These are phyloP conservation scores for Oryzias curvinotus DNA, from an alignment of 2,113 vertebrate species.

Conservation along the genomic window DNA sequence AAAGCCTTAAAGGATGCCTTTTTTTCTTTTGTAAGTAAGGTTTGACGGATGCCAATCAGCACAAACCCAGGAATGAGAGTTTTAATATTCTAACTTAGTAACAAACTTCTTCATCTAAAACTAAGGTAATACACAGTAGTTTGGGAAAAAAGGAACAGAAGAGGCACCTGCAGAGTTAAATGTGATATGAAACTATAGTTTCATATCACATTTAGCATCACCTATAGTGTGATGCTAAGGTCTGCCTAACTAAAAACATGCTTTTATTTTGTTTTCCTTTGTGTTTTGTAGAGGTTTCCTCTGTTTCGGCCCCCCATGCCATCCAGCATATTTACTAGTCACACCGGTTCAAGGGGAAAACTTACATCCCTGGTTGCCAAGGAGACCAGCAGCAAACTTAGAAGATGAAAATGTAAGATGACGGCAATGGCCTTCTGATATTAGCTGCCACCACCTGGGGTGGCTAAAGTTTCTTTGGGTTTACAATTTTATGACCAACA, in stretches of 20 bases:
- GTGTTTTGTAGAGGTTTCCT: conserved; percentile 6
- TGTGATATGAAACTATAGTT: too few species aligned
- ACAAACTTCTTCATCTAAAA: too few species aligned
- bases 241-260: conserved; percentile 31
- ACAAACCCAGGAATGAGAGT: too few species aligned
- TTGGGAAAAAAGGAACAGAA: too few species aligned
- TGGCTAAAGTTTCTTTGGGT: conserved; percentile 44
- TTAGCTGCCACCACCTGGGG: conserved; percentile 22
- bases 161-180: too few species aligned
- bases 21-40: too few species aligned
- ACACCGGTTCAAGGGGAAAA: neutral
- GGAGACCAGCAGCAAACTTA: conserved; percentile 23
- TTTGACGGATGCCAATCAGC: too few species aligned
- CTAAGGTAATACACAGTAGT: too few species aligned
- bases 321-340: neutral
- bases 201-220: too few species aligned
- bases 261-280: conserved; percentile 21
- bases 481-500: too few species aligned
- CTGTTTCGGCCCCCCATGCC: neutral
- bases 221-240: neutral
- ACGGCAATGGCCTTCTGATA: conserved; percentile 41
- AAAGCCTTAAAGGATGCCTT: too few species aligned
- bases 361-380: conserved; percentile 28
- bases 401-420: conserved; percentile 59
- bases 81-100: too few species aligned